Base-by-base conservation (phyloP, 1,140 invertebrate genomes). In the Pseudoatta argentina region DNA sequence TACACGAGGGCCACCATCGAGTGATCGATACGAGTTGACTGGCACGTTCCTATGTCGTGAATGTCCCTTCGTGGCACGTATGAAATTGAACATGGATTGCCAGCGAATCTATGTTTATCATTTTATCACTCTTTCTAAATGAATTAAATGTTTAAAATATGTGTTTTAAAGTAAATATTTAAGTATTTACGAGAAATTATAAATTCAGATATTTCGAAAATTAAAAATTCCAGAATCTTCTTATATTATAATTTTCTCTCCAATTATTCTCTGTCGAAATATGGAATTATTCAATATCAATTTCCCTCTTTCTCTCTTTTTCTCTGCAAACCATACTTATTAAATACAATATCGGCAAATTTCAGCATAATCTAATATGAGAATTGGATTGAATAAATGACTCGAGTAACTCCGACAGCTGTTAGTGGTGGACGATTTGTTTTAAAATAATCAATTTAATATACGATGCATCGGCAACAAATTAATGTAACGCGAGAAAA, bases 21-120 rank as follows among this genome's bases (percentile, higher is more conserved):
- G 69, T 89, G 88, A 89, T 90, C 89, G 89, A 90, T 90, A 89
- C 88, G 66, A 59, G 77, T 83, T 75, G 79, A 83, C 55, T 83
- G 21, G 79, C 44, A 75, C 55, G 63, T 82, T 82, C 39, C 55
- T 59, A 51, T 44, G 34, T 44, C 30, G 27, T 55, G 48, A 81
- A 69, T 71, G 64, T n/a, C 21, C 30, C n/a, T 39, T 18, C n/a
- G 18, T 18, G 53, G 12, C 21, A 34, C 8, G 21, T 27, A 34
- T 57, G 55, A 82, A 75, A 61, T 73, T 82, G 48, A 69, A 44
- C 21, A 30, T 21, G 21, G 34, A 34, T 66, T 30, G 44, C 27
- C 24, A 34, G 61, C 12, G 39, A 72, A 72, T 82, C 30, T 71
- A 44, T 10, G 39, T 44, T 71, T 21, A 64, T 16, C 44, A 48